Conservation (phyloP, 2,888 invertebrate species). For the Hydropsyche betteni region DNA sequence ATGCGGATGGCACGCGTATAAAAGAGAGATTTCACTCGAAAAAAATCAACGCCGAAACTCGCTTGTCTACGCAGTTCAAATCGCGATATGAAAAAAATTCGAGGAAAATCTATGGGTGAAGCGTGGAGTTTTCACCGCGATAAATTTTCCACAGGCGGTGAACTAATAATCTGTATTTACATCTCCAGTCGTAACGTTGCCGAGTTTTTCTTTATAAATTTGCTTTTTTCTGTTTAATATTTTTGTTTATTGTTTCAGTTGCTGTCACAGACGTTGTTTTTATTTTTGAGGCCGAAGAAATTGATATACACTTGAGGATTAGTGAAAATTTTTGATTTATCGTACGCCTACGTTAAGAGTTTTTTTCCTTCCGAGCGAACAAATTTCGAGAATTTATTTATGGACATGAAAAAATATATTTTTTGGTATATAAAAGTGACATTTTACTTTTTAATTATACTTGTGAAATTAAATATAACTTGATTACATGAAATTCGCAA, state of each 20-base stretch:
- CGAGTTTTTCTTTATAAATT: not conserved
- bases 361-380: too few species aligned
- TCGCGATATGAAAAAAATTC: too few species aligned
- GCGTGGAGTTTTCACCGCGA: not conserved
- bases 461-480: too few species aligned
- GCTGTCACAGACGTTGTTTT: not conserved
- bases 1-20: too few species aligned
- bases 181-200: not conserved
- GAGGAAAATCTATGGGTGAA: constrained; percentile 5
- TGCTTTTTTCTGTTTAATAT: constrained; percentile 1
- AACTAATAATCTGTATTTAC: constrained; percentile 12
- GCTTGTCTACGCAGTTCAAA: too few species aligned
- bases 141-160: constrained; percentile 1
- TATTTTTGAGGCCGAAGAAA: not conserved
- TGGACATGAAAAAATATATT: too few species aligned
- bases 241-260: not conserved
- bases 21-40: too few species aligned
- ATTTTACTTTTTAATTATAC: too few species aligned
- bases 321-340: constrained; percentile 15
- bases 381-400: too few species aligned
- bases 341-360: not conserved
- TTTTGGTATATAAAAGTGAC: too few species aligned
- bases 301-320: constrained; percentile 13
- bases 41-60: too few species aligned
- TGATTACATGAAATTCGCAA: too few species aligned